phyloP scores from a whole-genome alignment of 2,888 invertebrate species.

The Apantesis nais region DNA sequence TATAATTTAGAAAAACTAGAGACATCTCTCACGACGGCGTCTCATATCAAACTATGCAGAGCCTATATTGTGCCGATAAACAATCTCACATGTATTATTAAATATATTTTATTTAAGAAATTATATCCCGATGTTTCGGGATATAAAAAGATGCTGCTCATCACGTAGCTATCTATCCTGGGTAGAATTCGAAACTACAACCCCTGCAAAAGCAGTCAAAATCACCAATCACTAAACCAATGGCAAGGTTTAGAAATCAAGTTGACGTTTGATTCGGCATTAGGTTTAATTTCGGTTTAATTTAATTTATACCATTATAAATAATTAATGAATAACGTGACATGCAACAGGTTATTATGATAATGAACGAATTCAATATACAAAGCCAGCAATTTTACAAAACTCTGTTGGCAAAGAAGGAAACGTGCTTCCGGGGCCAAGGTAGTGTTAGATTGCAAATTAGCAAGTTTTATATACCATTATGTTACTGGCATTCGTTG shows the following conservation, averaged over 20 bases:
- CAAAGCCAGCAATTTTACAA: constrained; percentile 24
- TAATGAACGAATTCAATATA: constrained; percentile 29
- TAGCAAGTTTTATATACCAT: constrained; percentile 30
- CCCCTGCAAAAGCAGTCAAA: not conserved
- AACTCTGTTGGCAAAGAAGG: constrained; percentile 61
- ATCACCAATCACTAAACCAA: not conserved
- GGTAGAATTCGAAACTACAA: not conserved
- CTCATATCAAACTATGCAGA: no score
- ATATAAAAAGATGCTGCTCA: not conserved
- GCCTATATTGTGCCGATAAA: no score
- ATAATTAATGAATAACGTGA: constrained; percentile 23
- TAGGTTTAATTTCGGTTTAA: not conserved
- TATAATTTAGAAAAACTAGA: no score
- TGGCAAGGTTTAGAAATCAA: not conserved
- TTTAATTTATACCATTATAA: not conserved
- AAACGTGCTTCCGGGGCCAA: constrained; percentile 63
- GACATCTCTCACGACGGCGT: no score
- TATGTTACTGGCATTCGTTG: constrained; percentile 2
- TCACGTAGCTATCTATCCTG: not conserved
- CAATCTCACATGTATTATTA: no score
- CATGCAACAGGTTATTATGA: constrained; percentile 35
- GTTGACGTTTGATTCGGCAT: not conserved
- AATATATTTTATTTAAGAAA: no score
- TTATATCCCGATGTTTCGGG: no score
- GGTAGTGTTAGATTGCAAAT: constrained; percentile 51